Conservation (phyloP, 2,113 vertebrate genomes). For the Mus spicilegus region DNA sequence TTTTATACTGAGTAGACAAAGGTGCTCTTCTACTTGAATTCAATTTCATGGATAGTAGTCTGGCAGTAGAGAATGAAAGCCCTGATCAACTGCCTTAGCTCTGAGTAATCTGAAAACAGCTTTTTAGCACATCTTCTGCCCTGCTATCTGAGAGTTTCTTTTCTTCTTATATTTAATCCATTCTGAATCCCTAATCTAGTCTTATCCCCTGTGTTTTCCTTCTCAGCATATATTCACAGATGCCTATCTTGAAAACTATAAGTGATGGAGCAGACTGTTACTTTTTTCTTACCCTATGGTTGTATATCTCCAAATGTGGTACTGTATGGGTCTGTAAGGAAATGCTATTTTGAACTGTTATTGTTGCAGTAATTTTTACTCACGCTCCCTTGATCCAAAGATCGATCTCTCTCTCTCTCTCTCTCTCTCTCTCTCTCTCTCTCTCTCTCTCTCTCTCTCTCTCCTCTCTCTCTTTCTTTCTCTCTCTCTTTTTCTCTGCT, state of each 20-base stretch:
- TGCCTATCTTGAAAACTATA: not conserved
- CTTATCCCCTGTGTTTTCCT: not conserved
- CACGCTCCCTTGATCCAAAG: not conserved
- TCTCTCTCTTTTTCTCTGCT: not conserved
- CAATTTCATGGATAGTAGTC: not conserved
- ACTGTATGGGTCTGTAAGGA: not conserved
- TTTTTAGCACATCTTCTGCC: not conserved
- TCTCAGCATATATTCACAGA: not conserved
- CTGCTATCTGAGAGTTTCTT: not conserved
- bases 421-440: no score
- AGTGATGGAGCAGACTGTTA: not conserved
- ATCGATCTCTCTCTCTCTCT: not conserved
- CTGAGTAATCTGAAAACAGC: not conserved
- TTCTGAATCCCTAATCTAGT: not conserved
- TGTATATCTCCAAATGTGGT: not conserved
- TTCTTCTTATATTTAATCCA: not conserved
- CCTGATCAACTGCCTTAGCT: not conserved
- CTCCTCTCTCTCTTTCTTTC: no score
- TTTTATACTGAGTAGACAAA: not conserved
- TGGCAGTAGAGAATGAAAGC: not conserved
- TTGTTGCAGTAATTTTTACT: not conserved
- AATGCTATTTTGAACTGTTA: not conserved
- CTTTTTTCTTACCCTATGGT: not conserved
- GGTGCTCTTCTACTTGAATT: not conserved
- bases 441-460: no score